phyloP scores from a whole-genome alignment of 2,888 invertebrate species.

The Lasioglossum figueresi region DNA sequence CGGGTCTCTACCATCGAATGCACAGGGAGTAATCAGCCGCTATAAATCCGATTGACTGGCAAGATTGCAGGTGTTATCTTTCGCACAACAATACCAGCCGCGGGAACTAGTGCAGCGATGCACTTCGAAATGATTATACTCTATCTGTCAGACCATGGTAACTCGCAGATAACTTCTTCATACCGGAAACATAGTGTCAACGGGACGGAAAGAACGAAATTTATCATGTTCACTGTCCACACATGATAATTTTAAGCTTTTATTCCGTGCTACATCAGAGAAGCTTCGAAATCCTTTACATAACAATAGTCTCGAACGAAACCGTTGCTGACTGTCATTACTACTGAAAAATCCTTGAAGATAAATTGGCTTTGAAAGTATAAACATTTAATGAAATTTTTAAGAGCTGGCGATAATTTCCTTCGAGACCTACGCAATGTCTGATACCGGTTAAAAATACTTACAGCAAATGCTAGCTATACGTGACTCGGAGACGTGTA shows the following conservation, averaged over 20 bases:
- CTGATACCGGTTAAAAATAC: background rate
- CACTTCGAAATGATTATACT: background rate
- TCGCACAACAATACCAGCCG: background rate
- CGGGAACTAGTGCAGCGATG: background rate
- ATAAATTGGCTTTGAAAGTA: background rate
- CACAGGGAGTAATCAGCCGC: background rate
- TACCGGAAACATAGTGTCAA: background rate
- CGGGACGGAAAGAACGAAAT: background rate
- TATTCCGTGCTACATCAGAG: background rate
- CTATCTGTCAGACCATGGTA: background rate
- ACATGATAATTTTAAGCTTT: background rate
- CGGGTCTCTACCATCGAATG: background rate
- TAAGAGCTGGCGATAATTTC: background rate
- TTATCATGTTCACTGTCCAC: background rate
- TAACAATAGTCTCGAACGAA: background rate
- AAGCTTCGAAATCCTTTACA: background rate
- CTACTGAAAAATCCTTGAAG: background rate
- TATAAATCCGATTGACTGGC: slow-evolving; percentile 10
- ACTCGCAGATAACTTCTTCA: background rate
- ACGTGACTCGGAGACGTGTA: background rate
- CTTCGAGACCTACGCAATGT: background rate
- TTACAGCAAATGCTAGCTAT: background rate
- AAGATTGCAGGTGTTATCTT: slow-evolving; percentile 12
- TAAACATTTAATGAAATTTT: background rate
- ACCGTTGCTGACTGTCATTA: background rate